Evolutionary conservation across 2,888 invertebrate species (phyloP).

Genomic region (Heteromurus nitidus): DNA sequence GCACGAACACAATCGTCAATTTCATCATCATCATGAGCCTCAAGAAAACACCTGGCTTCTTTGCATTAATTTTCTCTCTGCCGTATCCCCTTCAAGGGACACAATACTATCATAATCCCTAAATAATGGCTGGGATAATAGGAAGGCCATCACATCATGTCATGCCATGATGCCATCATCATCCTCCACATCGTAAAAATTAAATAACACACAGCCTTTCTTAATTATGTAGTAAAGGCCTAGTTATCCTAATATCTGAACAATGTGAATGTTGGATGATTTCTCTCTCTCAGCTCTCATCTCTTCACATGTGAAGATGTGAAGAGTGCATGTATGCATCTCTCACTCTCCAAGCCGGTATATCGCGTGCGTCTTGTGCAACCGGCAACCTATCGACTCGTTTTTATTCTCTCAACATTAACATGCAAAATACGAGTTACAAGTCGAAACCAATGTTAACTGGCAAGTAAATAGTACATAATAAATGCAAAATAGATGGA

Average conservation of each 20-base stretch:
- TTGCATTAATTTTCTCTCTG: conserved; percentile 27
- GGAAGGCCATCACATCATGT: conserved; percentile 59
- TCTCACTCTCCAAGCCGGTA: conserved; percentile 20
- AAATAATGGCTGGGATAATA: conserved; percentile 29
- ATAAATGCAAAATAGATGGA: conserved; percentile 55
- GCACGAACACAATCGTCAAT: background rate
- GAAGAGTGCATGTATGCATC: background rate
- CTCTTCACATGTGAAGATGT: no score
- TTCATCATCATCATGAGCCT: conserved; percentile 14
- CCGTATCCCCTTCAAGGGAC: conserved; percentile 18
- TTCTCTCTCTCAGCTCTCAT: no score
- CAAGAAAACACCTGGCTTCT: conserved; percentile 58
- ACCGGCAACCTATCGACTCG: no score
- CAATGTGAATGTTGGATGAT: conserved; percentile 33
- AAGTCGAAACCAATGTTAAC: no score
- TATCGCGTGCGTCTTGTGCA: conserved; percentile 66
- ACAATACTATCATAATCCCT: conserved; percentile 57
- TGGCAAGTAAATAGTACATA: conserved; percentile 20
- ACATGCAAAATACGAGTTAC: no score
- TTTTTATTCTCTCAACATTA: conserved; percentile 26
- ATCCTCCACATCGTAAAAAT: conserved; percentile 5
- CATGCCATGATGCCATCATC: conserved; percentile 33
- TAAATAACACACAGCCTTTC: conserved; percentile 34
- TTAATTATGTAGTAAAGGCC: conserved; percentile 9
- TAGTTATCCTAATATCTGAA: no score